Evolutionary conservation across 1,140 invertebrate species (phyloP).

Genomic region (Drosophila punjabiensis): DNA sequence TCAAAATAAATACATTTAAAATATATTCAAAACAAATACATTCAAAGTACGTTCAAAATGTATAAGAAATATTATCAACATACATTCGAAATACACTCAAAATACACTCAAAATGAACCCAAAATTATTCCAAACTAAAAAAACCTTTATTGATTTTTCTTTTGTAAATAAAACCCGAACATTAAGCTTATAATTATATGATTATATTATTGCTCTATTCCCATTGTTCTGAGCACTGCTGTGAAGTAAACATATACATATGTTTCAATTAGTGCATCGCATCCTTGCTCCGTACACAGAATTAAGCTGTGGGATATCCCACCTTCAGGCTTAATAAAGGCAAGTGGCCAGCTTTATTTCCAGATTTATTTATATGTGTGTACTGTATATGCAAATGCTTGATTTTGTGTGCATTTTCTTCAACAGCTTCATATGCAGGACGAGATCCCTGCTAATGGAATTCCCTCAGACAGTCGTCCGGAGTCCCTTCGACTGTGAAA

Average conservation of each 20-base stretch:
- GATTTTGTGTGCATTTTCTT: constrained; percentile 15
- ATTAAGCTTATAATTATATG: no score
- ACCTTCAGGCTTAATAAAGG: constrained; percentile 51
- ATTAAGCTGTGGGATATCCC: constrained; percentile 8
- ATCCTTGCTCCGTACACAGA: constrained; percentile 6
- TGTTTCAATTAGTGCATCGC: constrained; percentile 51
- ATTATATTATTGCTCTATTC: neutral
- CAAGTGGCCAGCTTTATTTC: constrained; percentile 31
- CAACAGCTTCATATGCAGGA: constrained; percentile 18
- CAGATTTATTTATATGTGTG: constrained; percentile 18
- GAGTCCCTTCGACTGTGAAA: constrained; percentile 22
- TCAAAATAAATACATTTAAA: no score
- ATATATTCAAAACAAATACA: no score
- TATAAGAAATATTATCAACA: no score
- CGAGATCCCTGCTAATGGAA: constrained; percentile 27
- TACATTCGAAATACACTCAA: neutral
- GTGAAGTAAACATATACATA: constrained; percentile 6
- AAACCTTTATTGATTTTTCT: no score
- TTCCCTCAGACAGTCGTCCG: constrained; percentile 23
- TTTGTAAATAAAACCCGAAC: no score
- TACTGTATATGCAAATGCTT: constrained; percentile 10
- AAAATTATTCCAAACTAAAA: neutral
- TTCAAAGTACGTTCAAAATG: no score
- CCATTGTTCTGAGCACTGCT: neutral
- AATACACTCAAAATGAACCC: neutral